Conservation (phyloP, 1,140 invertebrate species). For the Sitophilus oryzae region DNA sequence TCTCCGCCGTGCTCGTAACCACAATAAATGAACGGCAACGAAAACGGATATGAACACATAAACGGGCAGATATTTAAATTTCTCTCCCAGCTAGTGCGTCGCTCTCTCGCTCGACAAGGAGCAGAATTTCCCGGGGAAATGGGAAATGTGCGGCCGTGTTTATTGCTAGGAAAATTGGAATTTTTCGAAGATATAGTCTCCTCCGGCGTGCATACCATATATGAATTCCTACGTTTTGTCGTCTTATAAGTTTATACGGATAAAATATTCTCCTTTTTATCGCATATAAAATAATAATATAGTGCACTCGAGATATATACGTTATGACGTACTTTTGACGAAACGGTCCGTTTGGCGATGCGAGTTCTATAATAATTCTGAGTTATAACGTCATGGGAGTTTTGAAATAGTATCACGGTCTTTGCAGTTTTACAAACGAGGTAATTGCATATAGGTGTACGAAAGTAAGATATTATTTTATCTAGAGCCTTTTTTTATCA, state of each 20-base stretch:
- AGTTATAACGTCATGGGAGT: no score
- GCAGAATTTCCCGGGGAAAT: constrained; percentile 21
- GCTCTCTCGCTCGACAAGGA: no score
- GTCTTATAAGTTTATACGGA: constrained; percentile 10
- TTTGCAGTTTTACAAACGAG: no score
- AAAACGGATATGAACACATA: constrained; percentile 27
- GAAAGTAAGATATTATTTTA: no score
- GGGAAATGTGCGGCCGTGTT: constrained; percentile 26
- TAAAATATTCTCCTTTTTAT: constrained; percentile 1
- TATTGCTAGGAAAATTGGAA: constrained; percentile 29
- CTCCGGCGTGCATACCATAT: constrained; percentile 13
- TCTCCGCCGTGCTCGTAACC: constrained; percentile 14
- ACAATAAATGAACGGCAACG: constrained; percentile 24
- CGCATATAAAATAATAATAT: constrained; percentile 10
- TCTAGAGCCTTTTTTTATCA: no score
- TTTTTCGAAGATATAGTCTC: constrained; percentile 26
- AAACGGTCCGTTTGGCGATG: no score
- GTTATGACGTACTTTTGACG: not conserved
- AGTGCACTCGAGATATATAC: constrained; percentile 9
- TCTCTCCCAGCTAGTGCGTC: constrained; percentile 20
- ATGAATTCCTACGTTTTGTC: constrained; percentile 25
- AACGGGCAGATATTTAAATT: constrained; percentile 26
- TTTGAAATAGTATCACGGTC: no score
- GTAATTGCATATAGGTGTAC: no score
- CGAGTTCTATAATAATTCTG: no score